Evolutionary conservation across 2,797 vertebrate species (phyloP).

Genomic region (Hozukius guyotensis): DNA sequence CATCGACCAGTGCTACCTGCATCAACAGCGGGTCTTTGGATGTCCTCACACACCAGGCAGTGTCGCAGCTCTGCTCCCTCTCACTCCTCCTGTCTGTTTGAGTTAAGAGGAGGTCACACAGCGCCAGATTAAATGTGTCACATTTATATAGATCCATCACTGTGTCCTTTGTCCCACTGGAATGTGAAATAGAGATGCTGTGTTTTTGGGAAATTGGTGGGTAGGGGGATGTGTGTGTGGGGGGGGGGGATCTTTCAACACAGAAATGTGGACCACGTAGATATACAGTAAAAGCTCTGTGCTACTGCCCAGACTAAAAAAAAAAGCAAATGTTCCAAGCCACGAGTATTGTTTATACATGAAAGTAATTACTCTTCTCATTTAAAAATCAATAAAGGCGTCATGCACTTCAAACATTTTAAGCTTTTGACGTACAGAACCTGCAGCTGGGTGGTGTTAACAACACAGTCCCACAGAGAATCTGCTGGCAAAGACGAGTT

Average conservation of each 20-base stretch:
- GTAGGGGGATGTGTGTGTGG: not conserved
- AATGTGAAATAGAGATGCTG: conserved; percentile 36
- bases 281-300: not conserved
- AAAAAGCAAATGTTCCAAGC: not conserved
- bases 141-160: conserved; percentile 57
- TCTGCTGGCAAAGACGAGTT: not conserved
- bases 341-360: not conserved
- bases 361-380: not conserved
- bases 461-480: not conserved
- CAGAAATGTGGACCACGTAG: not conserved
- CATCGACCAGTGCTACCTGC: not conserved
- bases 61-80: not conserved
- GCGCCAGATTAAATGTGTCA: conserved; percentile 62
- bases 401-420: not conserved
- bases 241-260: not conserved
- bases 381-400: not conserved
- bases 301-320: not conserved
- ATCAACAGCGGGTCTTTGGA: not conserved
- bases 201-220: not conserved
- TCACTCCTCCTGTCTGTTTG: conserved; percentile 20
- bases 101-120: conserved; percentile 39
- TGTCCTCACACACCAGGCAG: not conserved
- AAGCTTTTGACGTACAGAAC: not conserved
- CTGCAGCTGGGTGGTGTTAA: not conserved
- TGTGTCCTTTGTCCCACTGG: conserved; percentile 22